Evolutionary conservation across 2,797 vertebrate genomes (phyloP), one percentile per base, ranked within the genome.

Genomic region (Acanthiza pusilla): DNA sequence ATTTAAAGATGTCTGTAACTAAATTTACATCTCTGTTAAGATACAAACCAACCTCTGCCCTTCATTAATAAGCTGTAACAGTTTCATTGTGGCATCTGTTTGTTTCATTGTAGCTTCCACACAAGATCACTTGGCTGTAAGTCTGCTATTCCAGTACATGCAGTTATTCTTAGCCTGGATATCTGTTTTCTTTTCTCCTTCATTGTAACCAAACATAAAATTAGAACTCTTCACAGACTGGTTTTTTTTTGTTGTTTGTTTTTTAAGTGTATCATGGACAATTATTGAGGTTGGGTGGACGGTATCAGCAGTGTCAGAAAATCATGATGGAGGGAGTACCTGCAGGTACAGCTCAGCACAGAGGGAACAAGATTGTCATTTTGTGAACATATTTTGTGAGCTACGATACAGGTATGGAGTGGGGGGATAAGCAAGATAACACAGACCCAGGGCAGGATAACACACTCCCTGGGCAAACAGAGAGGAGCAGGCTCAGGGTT

Each of bases 401-500:
- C 25, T 4, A 1, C 20, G 5, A 3, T 25, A 45, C 1, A 4
- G 45, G 12, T 2, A 2, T 2, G 1, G n/a, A 11, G 13, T 1
- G 42, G 5, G 9, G 14, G 85, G 21, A 42, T 42, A 19, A 45
- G 19, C 11, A 22, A 0, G 1, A 2, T 47, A 50, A 29, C 9
- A 20, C 3, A 34, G 43, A 43, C 1, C 20, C 9, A 30, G 51
- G 7, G 23, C 15, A 88, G 29, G 11, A 42, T 25, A 14, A 54
- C 16, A 10, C 55, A 32, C 16, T 18, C 11, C 13, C 17, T 7
- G 7, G 11, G 40, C 7, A 62, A 55, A 21, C 32, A 4, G 2
- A 75, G 30, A 14, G 11, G 38, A 30, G n/a, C 32, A 66, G 30
- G 3, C 20, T 12, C 6, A 5, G 27, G 22, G 14, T 2, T 11